phyloP scores from a whole-genome alignment of 2,113 vertebrate genomes.

The Lanius ludovicianus region DNA sequence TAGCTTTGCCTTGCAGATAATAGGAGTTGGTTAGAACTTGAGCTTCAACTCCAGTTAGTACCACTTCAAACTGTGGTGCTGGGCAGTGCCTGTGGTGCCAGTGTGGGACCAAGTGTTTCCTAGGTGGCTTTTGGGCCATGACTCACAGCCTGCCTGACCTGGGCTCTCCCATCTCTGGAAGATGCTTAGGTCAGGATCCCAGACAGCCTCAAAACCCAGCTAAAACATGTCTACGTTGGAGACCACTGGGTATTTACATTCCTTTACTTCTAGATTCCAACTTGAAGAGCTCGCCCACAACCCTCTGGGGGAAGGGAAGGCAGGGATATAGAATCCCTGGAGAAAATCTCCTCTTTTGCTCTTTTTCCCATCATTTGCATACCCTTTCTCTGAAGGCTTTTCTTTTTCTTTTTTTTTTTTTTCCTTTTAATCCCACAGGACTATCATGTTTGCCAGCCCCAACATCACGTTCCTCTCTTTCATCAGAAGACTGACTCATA shows the following conservation, averaged over 20 bases:
- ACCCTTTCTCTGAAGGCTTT: background rate
- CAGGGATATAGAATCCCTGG: background rate
- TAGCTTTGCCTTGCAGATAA: background rate
- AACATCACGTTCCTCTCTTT: conserved; percentile 10
- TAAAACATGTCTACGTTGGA: background rate
- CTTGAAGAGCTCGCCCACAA: fast-evolving
- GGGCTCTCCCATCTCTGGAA: too few species aligned
- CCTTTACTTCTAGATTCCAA: background rate
- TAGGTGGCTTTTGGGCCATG: background rate
- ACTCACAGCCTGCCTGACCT: background rate
- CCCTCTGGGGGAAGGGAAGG: background rate
- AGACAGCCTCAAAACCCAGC: background rate
- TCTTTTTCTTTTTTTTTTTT: background rate
- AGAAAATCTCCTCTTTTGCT: background rate
- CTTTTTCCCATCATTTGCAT: background rate
- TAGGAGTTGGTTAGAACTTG: background rate
- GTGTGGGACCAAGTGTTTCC: too few species aligned
- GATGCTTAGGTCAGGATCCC: background rate
- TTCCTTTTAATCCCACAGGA: background rate
- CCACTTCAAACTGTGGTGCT: background rate
- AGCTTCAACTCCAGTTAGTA: background rate
- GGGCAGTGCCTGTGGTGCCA: too few species aligned
- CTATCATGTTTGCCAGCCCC: background rate
- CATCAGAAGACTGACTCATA: conserved; percentile 50
- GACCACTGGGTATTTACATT: background rate